A percentile compares a stretch with the other conserved stretches of the same genome.
These are phyloP conservation scores for Resseliella maxima DNA, from an alignment of 2,888 invertebrate species.

Conservation along the genomic window DNA sequence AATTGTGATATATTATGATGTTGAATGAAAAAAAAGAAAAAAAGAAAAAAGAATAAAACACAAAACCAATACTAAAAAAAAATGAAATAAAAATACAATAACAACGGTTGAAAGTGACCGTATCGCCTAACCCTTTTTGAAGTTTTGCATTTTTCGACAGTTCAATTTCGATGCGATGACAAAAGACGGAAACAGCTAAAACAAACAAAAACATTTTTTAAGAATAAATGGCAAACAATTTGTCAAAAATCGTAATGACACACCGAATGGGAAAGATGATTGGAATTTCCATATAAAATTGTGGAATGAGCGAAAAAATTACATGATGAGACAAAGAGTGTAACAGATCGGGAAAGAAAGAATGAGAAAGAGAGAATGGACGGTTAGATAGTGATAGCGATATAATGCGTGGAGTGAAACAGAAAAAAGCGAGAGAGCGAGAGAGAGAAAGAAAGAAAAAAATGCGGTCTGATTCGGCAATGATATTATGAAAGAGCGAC, in stretches of 20 bases:
- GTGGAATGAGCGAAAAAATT: too few relatives aligned
- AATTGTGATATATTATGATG: conserved; percentile 34
- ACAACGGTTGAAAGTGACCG: not conserved
- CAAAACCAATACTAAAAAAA: not conserved
- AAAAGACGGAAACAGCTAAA: not conserved
- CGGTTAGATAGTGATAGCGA: too few relatives aligned
- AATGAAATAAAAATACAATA: too few relatives aligned
- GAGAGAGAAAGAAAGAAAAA: not conserved
- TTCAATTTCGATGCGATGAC: not conserved
- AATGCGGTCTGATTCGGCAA: not conserved
- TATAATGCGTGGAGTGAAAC: too few relatives aligned
- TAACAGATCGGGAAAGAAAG: too few relatives aligned
- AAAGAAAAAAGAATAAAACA: not conserved
- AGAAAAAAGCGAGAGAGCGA: not conserved
- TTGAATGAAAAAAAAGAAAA: too few relatives aligned
- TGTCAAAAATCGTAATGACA: not conserved
- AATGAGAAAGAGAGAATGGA: too few relatives aligned
- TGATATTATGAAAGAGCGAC: not conserved
- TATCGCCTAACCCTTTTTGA: not conserved
- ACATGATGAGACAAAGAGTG: too few relatives aligned
- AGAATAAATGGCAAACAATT: not conserved
- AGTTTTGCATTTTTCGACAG: too few relatives aligned
- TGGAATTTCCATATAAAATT: not conserved
- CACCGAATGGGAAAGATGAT: not conserved
- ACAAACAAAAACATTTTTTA: not conserved